phyloP scores from a whole-genome alignment of 2,113 vertebrate genomes.

The Sterrhoptilus dennistouni region DNA sequence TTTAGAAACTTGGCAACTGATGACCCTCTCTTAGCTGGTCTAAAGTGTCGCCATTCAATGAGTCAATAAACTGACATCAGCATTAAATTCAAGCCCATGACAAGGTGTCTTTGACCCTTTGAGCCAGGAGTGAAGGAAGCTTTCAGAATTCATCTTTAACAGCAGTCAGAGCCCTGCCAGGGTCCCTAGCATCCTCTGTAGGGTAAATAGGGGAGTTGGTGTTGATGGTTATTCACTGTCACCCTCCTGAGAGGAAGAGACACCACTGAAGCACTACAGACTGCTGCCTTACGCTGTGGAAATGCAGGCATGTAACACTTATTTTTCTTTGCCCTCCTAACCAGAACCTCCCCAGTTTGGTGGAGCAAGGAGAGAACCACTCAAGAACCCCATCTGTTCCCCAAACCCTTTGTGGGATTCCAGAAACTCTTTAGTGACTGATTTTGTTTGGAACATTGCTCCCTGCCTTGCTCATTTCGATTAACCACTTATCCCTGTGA shows the following conservation, averaged over 20 bases:
- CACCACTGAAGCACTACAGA: neutral
- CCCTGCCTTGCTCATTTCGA: neutral
- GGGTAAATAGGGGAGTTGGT: neutral
- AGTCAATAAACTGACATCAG: neutral
- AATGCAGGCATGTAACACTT: neutral
- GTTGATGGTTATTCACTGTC: neutral
- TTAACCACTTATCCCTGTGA: fast-evolving
- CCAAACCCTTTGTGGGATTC: fast-evolving
- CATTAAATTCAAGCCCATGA: neutral
- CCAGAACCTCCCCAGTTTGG: fast-evolving
- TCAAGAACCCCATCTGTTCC: neutral
- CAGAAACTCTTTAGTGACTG: neutral
- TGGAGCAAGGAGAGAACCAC: neutral
- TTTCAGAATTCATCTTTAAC: neutral
- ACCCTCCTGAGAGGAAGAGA: neutral
- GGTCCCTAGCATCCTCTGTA: neutral
- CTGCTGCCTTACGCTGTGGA: fast-evolving
- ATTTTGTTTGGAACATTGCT: neutral
- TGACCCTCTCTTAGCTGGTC: neutral
- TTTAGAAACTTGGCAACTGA: constrained; percentile 23
- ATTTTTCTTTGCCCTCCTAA: neutral
- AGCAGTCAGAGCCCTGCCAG: neutral
- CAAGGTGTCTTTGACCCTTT: neutral
- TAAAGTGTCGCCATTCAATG: neutral
- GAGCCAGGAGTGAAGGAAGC: neutral